Conservation (phyloP, 1,140 invertebrate genomes). For the Drosophila pachea region DNA sequence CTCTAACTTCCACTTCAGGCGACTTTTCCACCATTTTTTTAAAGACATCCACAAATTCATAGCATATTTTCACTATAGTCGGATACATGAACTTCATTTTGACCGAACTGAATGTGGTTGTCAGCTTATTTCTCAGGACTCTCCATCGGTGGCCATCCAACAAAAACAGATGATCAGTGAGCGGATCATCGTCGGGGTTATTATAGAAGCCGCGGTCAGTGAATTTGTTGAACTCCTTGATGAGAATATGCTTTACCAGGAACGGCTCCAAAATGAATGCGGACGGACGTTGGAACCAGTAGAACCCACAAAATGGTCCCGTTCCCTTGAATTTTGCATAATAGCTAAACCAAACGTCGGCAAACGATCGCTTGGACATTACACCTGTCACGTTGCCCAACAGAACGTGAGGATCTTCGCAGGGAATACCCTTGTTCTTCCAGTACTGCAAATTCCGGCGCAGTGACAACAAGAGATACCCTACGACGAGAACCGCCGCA, state of each 20-base stretch:
- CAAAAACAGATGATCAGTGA: slow-evolving; percentile 79
- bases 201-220: slow-evolving; percentile 79
- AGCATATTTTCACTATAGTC: slow-evolving; percentile 67
- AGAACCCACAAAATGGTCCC: slow-evolving; percentile 76
- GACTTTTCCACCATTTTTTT: slow-evolving; percentile 32
- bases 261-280: slow-evolving; percentile 81
- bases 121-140: slow-evolving; percentile 80
- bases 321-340: slow-evolving; percentile 71
- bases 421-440: slow-evolving; percentile 77
- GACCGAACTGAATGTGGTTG: slow-evolving; percentile 81
- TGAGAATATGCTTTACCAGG: slow-evolving; percentile 82
- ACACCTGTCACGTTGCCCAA: slow-evolving; percentile 67
- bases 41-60: slow-evolving; percentile 66
- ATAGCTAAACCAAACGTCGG: slow-evolving; percentile 48
- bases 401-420: slow-evolving; percentile 70
- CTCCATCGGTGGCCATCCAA: slow-evolving; percentile 80
- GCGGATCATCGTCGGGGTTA: slow-evolving; percentile 79
- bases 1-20: slow-evolving; percentile 52
- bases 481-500: slow-evolving; percentile 33
- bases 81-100: slow-evolving; percentile 82
- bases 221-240: slow-evolving; percentile 82
- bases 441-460: slow-evolving; percentile 65
- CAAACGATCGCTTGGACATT: slow-evolving; percentile 28
- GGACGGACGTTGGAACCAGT: slow-evolving; percentile 79
- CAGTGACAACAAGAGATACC: slow-evolving; percentile 31